Evolutionary conservation across 2,888 invertebrate genomes (phyloP).

Genomic region (Cephus sareptanus): DNA sequence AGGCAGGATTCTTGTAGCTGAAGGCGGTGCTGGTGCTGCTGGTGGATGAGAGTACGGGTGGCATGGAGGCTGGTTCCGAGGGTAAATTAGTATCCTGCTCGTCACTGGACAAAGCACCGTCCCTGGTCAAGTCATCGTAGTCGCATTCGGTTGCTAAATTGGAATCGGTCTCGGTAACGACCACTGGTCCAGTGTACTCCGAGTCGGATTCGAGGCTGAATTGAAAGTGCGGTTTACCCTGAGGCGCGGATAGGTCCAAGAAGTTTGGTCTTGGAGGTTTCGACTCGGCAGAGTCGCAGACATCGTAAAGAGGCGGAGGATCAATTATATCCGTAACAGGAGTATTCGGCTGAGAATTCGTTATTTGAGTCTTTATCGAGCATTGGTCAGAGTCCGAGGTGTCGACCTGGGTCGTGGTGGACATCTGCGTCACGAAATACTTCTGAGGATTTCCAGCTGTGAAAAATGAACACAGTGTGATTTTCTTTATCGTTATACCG

Average conservation of each 20-base stretch:
- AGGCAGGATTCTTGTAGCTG: conserved; percentile 79
- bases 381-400: conserved; percentile 60
- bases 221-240: conserved; percentile 76
- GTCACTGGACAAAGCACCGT: conserved; percentile 56
- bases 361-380: conserved; percentile 58
- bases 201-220: conserved; percentile 64
- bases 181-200: conserved; percentile 68
- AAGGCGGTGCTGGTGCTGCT: conserved; percentile 67
- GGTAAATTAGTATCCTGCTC: conserved; percentile 65
- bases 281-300: conserved; percentile 49
- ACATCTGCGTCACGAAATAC: conserved; percentile 32
- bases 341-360: conserved; percentile 53
- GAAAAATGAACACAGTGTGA: background rate
- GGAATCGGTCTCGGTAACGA: conserved; percentile 68
- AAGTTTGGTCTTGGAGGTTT: conserved; percentile 71
- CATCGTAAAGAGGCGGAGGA: conserved; percentile 56
- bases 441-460: conserved; percentile 14
- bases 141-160: conserved; percentile 66
- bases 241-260: conserved; percentile 74
- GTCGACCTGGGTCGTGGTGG: conserved; percentile 48
- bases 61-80: conserved; percentile 71
- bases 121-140: conserved; percentile 58
- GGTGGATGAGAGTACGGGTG: conserved; percentile 65
- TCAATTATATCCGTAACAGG: conserved; percentile 55
- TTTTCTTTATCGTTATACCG: background rate